Conservation (phyloP, 2,888 invertebrate genomes). For the Drosophila fulvimacula region DNA sequence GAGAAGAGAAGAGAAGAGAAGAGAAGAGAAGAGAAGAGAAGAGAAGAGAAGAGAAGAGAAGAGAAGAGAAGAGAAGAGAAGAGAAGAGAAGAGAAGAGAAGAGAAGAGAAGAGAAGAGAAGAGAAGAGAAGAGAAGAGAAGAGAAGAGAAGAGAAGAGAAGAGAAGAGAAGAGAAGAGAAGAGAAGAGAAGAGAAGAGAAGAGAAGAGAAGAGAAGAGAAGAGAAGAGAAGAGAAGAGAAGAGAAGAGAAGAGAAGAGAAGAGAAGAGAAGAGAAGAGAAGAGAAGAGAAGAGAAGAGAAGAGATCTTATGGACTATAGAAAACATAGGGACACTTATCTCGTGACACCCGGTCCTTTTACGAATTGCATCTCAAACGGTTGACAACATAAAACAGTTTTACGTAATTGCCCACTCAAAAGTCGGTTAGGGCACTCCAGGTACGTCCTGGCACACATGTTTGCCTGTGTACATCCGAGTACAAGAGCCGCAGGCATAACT, state of each 20-base stretch:
- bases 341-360: no score
- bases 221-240: neutral
- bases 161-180: neutral
- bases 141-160: neutral
- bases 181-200: neutral
- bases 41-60: no score
- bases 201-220: no score
- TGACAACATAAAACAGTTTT: constrained; percentile 57
- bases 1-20: neutral
- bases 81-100: no score
- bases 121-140: neutral
- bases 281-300: no score
- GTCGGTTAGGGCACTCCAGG: constrained; percentile 28
- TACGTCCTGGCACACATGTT: neutral
- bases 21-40: neutral
- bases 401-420: constrained; percentile 67
- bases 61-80: no score
- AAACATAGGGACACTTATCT: no score
- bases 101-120: neutral
- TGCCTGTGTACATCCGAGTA: neutral
- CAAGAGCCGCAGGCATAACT: neutral
- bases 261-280: neutral
- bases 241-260: neutral
- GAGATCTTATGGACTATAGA: no score
- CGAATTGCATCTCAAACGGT: constrained; percentile 22